These are phyloP conservation scores for Onychorhynchus coronatus DNA, from an alignment of 2,113 vertebrate species.

Conservation along the genomic window DNA sequence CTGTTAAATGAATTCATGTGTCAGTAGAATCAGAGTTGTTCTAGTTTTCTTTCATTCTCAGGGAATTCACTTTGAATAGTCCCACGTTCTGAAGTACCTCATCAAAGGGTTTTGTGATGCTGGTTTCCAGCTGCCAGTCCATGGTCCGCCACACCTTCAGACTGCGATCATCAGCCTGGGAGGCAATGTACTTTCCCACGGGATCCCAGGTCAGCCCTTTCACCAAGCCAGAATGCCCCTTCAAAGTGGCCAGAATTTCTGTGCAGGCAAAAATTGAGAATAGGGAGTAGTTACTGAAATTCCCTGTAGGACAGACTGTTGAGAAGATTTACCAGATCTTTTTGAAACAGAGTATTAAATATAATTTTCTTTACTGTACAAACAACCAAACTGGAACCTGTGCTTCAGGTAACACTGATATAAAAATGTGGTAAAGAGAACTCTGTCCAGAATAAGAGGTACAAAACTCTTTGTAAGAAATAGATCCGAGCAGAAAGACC, in stretches of 20 bases:
- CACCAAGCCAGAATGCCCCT: slow-evolving; percentile 93
- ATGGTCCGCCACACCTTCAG: slow-evolving; percentile 96
- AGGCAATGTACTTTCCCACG: slow-evolving; percentile 96
- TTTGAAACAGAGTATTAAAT: background rate
- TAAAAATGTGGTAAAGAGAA: background rate
- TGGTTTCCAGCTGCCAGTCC: slow-evolving; percentile 97
- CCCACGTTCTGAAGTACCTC: slow-evolving; percentile 78
- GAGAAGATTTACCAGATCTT: background rate
- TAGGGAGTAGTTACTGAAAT: background rate
- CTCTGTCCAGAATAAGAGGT: background rate
- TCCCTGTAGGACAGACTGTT: background rate
- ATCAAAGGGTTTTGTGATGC: slow-evolving; percentile 96
- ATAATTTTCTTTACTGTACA: background rate
- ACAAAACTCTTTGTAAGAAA: background rate
- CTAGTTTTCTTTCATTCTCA: background rate
- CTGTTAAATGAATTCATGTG: background rate
- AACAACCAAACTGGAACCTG: background rate
- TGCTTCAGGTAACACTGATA: background rate
- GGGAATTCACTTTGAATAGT: background rate
- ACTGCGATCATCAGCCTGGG: slow-evolving; percentile 95
- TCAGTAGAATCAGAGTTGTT: background rate
- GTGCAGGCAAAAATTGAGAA: background rate
- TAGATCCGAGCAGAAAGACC: background rate
- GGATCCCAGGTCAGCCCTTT: slow-evolving; percentile 98
- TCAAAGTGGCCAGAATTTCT: slow-evolving; percentile 93